Percentiles rank a stretch among this genome's conserved stretches.
These are phyloP conservation scores for Gasterosteus aculeatus DNA, from an alignment of 2,113 vertebrate genomes.

Conservation along the genomic window DNA sequence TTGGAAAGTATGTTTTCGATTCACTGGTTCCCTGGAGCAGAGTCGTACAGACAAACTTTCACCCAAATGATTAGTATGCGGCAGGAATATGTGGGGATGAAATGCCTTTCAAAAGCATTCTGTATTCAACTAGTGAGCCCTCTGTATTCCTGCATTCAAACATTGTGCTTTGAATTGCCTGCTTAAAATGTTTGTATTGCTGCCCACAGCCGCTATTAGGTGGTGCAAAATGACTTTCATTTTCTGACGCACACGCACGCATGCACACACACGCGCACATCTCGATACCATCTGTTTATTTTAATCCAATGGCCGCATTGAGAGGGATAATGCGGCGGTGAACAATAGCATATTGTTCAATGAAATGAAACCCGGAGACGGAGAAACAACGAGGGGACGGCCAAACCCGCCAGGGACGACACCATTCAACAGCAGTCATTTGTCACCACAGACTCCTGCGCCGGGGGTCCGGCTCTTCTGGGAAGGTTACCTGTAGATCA, in stretches of 20 bases:
- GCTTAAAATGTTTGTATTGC: conserved; percentile 66
- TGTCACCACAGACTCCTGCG: conserved; percentile 67
- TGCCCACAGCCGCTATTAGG: conserved; percentile 53
- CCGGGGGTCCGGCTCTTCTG: conserved; percentile 49
- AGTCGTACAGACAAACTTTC: conserved; percentile 54
- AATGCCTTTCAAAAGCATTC: conserved; percentile 64
- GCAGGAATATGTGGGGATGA: conserved; percentile 52
- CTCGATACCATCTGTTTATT: conserved; percentile 66
- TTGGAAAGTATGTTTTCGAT: conserved; percentile 47
- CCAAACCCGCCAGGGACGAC: conserved; percentile 42
- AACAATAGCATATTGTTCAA: conserved; percentile 70
- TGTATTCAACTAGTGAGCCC: conserved; percentile 66
- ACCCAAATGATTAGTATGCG: conserved; percentile 68
- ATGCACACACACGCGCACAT: neutral
- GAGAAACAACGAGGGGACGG: conserved; percentile 45
- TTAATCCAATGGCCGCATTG: conserved; percentile 42
- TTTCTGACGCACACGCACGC: conserved; percentile 25
- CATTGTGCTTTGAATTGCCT: conserved; percentile 57
- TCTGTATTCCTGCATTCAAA: conserved; percentile 63
- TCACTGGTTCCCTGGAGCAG: conserved; percentile 44
- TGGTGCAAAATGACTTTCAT: conserved; percentile 50
- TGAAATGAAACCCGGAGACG: conserved; percentile 66
- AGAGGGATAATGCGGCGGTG: conserved; percentile 46
- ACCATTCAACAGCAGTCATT: conserved; percentile 66
- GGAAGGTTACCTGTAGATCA: conserved; percentile 52